Evolutionary conservation across 1,140 invertebrate genomes (phyloP).

Genomic region (Cepaea nemoralis): DNA sequence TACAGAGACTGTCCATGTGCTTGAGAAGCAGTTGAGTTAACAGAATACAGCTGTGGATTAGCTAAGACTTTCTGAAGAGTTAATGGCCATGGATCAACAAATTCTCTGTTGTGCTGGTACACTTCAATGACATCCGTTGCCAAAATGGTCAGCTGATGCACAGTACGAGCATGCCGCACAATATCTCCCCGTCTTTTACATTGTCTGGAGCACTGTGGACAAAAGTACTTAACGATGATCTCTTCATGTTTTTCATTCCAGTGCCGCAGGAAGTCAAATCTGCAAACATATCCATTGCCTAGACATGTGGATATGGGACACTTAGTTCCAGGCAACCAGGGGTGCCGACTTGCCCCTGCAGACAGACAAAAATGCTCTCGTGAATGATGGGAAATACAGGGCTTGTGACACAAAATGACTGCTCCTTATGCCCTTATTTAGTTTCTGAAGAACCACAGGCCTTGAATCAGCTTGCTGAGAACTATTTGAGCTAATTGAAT

Average conservation of each 20-base stretch:
- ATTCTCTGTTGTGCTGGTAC: constrained; percentile 25
- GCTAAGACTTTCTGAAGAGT: constrained; percentile 7
- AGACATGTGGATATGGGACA: constrained; percentile 21
- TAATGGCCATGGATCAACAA: constrained; percentile 24
- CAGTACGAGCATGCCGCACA: constrained; percentile 8
- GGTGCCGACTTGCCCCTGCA: background rate
- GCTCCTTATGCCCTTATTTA: background rate
- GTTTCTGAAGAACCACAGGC: background rate
- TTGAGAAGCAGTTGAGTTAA: background rate
- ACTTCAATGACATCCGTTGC: background rate
- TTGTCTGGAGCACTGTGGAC: background rate
- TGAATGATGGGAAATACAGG: background rate
- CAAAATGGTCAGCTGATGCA: background rate
- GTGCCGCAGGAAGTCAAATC: constrained; percentile 17
- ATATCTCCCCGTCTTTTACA: constrained; percentile 24
- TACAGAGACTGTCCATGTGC: too few relatives aligned
- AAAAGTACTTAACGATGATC: constrained; percentile 6
- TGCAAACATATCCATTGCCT: background rate
- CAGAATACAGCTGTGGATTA: background rate
- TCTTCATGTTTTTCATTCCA: constrained; percentile 31
- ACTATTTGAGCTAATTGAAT: too few relatives aligned
- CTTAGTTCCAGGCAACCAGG: constrained; percentile 3
- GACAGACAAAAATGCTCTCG: background rate
- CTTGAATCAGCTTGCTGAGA: background rate
- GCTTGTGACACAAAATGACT: background rate